Conservation (phyloP, 2,888 invertebrate genomes). For the Lagria hirta region DNA sequence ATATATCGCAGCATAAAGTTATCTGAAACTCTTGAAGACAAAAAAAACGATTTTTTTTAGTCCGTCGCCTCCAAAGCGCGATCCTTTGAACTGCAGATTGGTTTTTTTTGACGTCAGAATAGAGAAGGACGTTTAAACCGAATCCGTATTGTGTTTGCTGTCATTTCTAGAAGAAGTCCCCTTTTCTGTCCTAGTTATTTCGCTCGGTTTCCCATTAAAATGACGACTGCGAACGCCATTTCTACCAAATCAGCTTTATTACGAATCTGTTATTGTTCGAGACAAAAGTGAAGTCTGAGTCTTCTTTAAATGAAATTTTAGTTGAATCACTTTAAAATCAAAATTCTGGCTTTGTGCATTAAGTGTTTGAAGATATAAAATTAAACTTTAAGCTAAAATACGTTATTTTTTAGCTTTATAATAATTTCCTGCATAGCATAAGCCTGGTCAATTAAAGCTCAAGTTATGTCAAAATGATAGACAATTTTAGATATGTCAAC, state of each 20-base stretch:
- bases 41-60: constrained; percentile 16
- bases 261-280: constrained; percentile 1
- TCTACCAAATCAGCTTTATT: constrained; percentile 8
- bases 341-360: too few species aligned
- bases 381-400: too few species aligned
- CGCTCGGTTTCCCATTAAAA: constrained; percentile 13
- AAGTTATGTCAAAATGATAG: too few species aligned
- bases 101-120: constrained; percentile 20
- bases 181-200: constrained; percentile 4
- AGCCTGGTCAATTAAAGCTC: too few species aligned
- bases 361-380: too few species aligned
- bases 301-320: too few species aligned
- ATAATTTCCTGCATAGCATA: too few species aligned
- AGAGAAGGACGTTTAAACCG: background rate
- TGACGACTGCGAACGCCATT: background rate
- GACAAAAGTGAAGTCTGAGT: too few species aligned
- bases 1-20: constrained; percentile 22
- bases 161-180: background rate
- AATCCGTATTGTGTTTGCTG: constrained; percentile 17
- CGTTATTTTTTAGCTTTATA: too few species aligned
- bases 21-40: constrained; percentile 10
- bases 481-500: too few species aligned
- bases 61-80: too few species aligned
- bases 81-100: constrained; percentile 22
- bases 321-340: too few species aligned